Conservation (phyloP, 2,888 invertebrate species). For the Argyresthia albistria region DNA sequence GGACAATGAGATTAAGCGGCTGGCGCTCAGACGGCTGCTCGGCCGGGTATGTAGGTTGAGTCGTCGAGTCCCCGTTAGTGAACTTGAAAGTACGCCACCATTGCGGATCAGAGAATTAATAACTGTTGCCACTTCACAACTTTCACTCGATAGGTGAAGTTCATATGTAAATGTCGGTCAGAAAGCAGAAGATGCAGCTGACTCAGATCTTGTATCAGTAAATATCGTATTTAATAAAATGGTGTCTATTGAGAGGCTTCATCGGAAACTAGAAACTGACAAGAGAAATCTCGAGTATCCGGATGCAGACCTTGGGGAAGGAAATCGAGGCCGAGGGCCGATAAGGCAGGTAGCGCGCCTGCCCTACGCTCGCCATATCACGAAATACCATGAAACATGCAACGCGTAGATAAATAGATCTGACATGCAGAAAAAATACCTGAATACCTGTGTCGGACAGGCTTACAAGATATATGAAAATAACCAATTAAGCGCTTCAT, state of each 20-base stretch:
- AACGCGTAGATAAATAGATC: neutral
- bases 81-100: slow-evolving; percentile 3
- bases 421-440: neutral
- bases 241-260: slow-evolving; percentile 14
- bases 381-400: neutral
- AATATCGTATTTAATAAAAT: no score
- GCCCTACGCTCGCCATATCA: neutral
- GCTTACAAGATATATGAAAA: neutral
- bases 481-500: neutral
- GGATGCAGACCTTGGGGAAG: slow-evolving; percentile 46
- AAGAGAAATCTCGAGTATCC: slow-evolving; percentile 57
- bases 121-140: slow-evolving; percentile 21
- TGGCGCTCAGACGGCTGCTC: neutral
- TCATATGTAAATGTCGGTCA: no score
- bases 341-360: slow-evolving; percentile 37
- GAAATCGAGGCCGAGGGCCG: slow-evolving; percentile 36
- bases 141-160: slow-evolving; percentile 23
- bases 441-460: slow-evolving; percentile 4
- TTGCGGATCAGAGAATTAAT: slow-evolving; percentile 11
- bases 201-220: no score
- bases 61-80: slow-evolving; percentile 4
- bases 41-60: neutral
- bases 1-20: neutral
- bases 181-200: neutral
- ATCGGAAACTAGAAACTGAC: slow-evolving; percentile 44